Evolutionary conservation across 2,888 invertebrate species (phyloP), one percentile per base, ranked within the genome.

Genomic region (Clitarchus hookeri): DNA sequence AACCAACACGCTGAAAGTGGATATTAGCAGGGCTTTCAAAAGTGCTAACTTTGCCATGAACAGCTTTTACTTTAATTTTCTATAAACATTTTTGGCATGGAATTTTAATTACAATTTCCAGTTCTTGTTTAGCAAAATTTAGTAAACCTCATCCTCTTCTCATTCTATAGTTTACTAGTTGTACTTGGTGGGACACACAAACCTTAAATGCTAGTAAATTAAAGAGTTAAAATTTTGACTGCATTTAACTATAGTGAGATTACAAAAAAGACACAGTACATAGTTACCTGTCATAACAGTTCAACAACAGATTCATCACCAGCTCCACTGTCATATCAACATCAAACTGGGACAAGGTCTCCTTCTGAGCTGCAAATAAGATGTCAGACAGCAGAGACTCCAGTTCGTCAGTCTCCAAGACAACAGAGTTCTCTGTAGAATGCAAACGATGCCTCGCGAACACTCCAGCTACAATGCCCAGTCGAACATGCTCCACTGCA

Each of bases 371-470:
- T 27, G 95, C 95, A 92, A 95, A 95, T 90, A 94, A 96, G 88
- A 96, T 95, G 89, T 96, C 96, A 1, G 94, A 94, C 11, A 97
- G 91, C 25, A 96, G 94, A 83, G 95, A 94, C 90, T 96, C 95
- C 36, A 96, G 90, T 90, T 96, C 96, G 78, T 93, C 93, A 53
- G 94, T 93, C 90, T 95, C 95, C 79, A 96, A 91, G 44, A 93
- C 93, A 26, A 95, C 92, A 87, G 94, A 94, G 90, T 94, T 94
- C 90, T 96, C 96, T 3, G 94, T 95, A 0, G 94, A 91, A 86
- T 95, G 94, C 23, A 96, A 92, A 89, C 94, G 94, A 90, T 96
- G 96, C 83, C 94, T 93, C 85, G 95, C 94, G 90, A 96, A 96
- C 44, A 96, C 95, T 84, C 95, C 95, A 65, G 94, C 93, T 88